These are phyloP conservation scores for Clostera curtula DNA, from an alignment of 2,888 invertebrate genomes.

Conservation along the genomic window DNA sequence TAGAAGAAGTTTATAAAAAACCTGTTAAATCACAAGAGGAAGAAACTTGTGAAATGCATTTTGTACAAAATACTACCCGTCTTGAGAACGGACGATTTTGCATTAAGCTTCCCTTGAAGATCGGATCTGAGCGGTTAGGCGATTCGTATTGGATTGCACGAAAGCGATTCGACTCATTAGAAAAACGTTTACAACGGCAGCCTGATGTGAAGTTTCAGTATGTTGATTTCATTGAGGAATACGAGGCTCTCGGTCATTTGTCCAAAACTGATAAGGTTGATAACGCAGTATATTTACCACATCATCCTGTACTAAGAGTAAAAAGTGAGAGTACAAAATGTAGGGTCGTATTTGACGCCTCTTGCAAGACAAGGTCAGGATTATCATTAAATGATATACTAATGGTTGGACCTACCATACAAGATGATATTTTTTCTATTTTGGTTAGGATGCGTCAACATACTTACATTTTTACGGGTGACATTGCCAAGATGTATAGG, in stretches of 20 bases:
- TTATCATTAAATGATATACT: neutral
- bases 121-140: neutral
- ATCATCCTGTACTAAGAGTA: neutral
- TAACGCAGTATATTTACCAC: neutral
- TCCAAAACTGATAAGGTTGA: constrained; percentile 1
- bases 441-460: constrained; percentile 26
- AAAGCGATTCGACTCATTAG: constrained; percentile 16
- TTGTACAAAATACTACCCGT: constrained; percentile 12
- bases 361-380: neutral
- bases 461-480: constrained; percentile 26
- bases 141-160: constrained; percentile 13
- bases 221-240: constrained; percentile 10
- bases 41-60: constrained; percentile 6
- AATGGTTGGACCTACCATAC: constrained; percentile 27
- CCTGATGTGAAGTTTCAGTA: constrained; percentile 13
- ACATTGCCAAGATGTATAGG: constrained; percentile 37
- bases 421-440: constrained; percentile 26
- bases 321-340: neutral
- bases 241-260: constrained; percentile 13
- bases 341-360: neutral
- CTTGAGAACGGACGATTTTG: constrained; percentile 18
- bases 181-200: constrained; percentile 15
- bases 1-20: neutral
- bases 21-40: neutral
- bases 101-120: constrained; percentile 12